These are phyloP conservation scores for Cyprinodon variegatus DNA, from an alignment of 2,113 vertebrate species.

Conservation along the genomic window DNA sequence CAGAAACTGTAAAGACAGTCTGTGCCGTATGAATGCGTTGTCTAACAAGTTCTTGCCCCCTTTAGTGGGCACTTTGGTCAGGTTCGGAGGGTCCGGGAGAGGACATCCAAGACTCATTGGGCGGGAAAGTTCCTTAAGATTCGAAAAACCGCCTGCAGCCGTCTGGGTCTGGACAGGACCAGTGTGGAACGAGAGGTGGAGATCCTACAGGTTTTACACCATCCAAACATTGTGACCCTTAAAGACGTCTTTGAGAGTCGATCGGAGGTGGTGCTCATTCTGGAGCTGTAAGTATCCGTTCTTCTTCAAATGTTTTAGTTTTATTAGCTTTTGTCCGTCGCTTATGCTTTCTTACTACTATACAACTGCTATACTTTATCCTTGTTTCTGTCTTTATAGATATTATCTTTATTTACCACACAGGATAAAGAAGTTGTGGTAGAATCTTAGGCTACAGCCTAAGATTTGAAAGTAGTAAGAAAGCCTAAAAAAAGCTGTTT, in stretches of 20 bases:
- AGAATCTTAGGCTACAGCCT: no score
- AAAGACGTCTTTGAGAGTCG: constrained; percentile 81
- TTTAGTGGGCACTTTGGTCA: constrained; percentile 82
- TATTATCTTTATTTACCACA: no score
- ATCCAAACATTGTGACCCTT: constrained; percentile 79
- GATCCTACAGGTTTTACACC: constrained; percentile 77
- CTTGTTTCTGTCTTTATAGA: no score
- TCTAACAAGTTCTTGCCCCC: background rate
- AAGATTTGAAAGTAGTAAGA: no score
- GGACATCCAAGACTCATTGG: constrained; percentile 61
- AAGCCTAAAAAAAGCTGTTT: no score
- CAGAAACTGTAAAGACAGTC: background rate
- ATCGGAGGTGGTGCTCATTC: constrained; percentile 80
- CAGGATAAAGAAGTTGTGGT: no score
- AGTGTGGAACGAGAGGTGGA: constrained; percentile 78
- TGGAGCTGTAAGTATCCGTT: constrained; percentile 82
- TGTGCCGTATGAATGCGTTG: background rate
- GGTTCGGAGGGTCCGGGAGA: constrained; percentile 75
- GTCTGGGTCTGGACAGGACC: constrained; percentile 65
- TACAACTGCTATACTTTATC: no score
- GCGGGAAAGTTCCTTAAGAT: constrained; percentile 81
- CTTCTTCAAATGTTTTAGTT: background rate
- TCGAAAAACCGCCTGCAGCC: constrained; percentile 65
- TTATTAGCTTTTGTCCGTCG: background rate
- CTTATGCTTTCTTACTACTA: background rate